A percentile compares a stretch with the other conserved stretches of the same genome.
Evolutionary conservation across 2,113 vertebrate genomes (phyloP).

Genomic region (Cephalopholis sonnerati): DNA sequence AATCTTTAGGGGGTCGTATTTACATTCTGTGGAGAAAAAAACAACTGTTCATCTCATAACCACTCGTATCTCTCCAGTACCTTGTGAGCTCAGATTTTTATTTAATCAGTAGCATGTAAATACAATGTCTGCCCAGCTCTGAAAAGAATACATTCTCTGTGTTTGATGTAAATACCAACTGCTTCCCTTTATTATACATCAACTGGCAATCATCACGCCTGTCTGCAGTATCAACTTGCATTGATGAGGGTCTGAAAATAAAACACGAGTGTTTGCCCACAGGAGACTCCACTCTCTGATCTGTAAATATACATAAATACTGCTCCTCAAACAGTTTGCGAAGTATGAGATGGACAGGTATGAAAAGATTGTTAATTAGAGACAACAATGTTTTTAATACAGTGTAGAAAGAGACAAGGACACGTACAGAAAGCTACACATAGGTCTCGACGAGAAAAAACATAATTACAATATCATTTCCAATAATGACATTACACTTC

Average conservation of each 20-base stretch:
- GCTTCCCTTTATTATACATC: conserved; percentile 70
- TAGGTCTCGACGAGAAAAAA: conserved; percentile 74
- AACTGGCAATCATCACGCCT: conserved; percentile 53
- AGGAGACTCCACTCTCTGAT: conserved; percentile 44
- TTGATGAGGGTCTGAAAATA: conserved; percentile 66
- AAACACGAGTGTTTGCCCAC: conserved; percentile 50
- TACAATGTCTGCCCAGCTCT: conserved; percentile 62
- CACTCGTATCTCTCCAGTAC: conserved; percentile 17
- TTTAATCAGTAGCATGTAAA: conserved; percentile 69
- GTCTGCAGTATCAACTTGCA: conserved; percentile 62
- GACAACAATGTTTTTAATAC: conserved; percentile 84
- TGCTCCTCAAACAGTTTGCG: conserved; percentile 69
- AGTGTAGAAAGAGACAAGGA: conserved; percentile 82
- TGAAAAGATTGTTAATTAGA: conserved; percentile 78
- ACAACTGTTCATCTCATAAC: conserved; percentile 21
- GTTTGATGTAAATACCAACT: conserved; percentile 74
- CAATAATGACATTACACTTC: conserved; percentile 79
- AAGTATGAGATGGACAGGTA: conserved; percentile 81
- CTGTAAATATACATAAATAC: conserved; percentile 74
- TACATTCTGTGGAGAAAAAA: conserved; percentile 73
- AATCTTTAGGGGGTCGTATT: conserved; percentile 74
- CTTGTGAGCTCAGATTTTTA: conserved; percentile 33
- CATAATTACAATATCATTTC: conserved; percentile 71
- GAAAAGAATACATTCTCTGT: conserved; percentile 83
- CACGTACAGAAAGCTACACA: conserved; percentile 80